A percentile compares a stretch with the other conserved stretches of the same genome.
phyloP scores from a whole-genome alignment of 2,888 invertebrate genomes.

The Coenonympha glycerion region DNA sequence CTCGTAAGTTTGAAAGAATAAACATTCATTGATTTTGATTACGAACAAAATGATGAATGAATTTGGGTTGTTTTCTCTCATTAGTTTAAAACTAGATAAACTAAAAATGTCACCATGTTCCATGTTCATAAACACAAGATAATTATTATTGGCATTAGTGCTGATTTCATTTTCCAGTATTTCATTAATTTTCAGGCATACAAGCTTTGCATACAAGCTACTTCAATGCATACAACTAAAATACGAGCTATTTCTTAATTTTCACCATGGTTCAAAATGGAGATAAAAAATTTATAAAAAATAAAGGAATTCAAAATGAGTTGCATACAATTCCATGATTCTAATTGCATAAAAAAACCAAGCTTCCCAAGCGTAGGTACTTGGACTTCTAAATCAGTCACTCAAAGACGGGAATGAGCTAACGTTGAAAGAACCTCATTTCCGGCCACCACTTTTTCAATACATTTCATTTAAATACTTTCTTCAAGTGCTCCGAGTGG shows the following conservation, averaged over 20 bases:
- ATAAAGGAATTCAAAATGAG: slow-evolving; percentile 1
- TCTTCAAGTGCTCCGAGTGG: slow-evolving; percentile 54
- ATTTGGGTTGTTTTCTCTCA: neutral
- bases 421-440: slow-evolving; percentile 70
- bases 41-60: too few species aligned
- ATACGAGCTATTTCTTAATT: too few species aligned
- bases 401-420: slow-evolving; percentile 56
- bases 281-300: neutral
- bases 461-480: slow-evolving; percentile 73
- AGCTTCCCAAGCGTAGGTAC: slow-evolving; percentile 44
- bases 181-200: too few species aligned
- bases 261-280: too few species aligned
- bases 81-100: neutral
- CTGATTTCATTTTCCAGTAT: too few species aligned
- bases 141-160: too few species aligned
- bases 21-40: too few species aligned
- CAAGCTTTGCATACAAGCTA: too few species aligned
- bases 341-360: slow-evolving; percentile 32
- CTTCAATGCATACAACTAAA: too few species aligned
- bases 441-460: slow-evolving; percentile 68
- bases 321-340: slow-evolving; percentile 15
- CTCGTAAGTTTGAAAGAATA: too few species aligned
- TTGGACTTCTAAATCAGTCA: slow-evolving; percentile 58
- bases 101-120: too few species aligned
- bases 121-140: too few species aligned